A percentile compares a stretch with the other conserved stretches of the same genome.
Evolutionary conservation across 2,113 vertebrate species (phyloP).

Genomic region (Oryzias melastigma): DNA sequence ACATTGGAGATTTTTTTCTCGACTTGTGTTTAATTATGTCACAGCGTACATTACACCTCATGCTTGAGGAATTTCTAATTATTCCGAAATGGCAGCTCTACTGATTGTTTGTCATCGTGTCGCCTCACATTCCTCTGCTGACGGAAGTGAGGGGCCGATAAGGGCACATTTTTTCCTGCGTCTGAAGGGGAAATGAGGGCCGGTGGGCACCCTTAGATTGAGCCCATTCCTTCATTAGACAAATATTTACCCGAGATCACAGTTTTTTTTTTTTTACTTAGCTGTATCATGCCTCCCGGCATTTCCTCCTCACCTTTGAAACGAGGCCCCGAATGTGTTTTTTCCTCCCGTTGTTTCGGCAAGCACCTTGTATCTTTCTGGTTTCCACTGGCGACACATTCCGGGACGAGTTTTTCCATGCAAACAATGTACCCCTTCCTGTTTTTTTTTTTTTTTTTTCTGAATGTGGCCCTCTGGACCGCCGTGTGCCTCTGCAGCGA

Average conservation of each 20-base stretch:
- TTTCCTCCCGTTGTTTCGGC: constrained; percentile 26
- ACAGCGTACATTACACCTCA: constrained; percentile 9
- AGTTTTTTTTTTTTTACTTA: constrained; percentile 19
- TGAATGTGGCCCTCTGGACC: background rate
- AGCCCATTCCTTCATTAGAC: constrained; percentile 34
- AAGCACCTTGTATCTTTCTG: constrained; percentile 6
- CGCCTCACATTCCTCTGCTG: constrained; percentile 49
- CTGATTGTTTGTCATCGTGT: constrained; percentile 46
- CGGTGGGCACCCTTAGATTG: constrained; percentile 1
- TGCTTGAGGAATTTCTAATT: constrained; percentile 41
- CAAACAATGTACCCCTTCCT: constrained; percentile 28
- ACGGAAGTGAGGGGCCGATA: constrained; percentile 65
- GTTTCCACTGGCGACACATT: constrained; percentile 27
- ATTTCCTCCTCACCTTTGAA: constrained; percentile 51
- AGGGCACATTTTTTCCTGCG: constrained; percentile 44
- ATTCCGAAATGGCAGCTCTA: constrained; percentile 12
- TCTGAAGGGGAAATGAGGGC: constrained; percentile 35
- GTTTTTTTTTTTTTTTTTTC: constrained; percentile 27
- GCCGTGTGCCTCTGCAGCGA: background rate
- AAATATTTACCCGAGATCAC: constrained; percentile 64
- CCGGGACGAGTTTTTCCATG: constrained; percentile 22
- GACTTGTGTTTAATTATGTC: too few species aligned
- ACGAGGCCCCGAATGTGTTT: constrained; percentile 28
- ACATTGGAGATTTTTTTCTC: too few species aligned
- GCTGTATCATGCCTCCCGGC: constrained; percentile 48